Conservation (phyloP, 2,888 invertebrate species). For the Rotaria magnacalcarata region DNA sequence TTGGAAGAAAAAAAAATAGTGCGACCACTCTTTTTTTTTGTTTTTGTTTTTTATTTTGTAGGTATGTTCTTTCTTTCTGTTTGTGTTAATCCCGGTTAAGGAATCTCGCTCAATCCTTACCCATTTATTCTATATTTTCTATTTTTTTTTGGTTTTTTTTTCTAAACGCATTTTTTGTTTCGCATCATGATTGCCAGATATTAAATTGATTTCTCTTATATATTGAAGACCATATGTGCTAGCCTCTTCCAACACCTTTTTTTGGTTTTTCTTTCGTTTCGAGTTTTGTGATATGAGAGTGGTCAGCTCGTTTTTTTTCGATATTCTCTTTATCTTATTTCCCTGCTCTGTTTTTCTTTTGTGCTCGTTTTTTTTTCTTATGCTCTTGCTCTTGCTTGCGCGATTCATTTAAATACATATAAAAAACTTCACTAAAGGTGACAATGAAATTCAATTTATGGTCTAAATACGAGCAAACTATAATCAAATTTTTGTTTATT, state of each 20-base stretch:
- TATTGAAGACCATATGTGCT: slow-evolving; percentile 31
- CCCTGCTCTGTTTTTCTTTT: slow-evolving; percentile 23
- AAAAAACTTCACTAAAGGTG: slow-evolving; percentile 1
- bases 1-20: background rate
- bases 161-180: slow-evolving; percentile 29
- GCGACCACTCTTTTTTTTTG: background rate
- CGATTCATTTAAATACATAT: slow-evolving; percentile 20
- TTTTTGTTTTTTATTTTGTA: background rate
- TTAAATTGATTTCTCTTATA: slow-evolving; percentile 26
- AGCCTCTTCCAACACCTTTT: slow-evolving; percentile 29
- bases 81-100: slow-evolving; percentile 29
- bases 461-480: no score
- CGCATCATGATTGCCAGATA: slow-evolving; percentile 31
- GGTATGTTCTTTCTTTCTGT: background rate
- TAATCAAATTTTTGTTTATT: no score
- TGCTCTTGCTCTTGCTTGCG: slow-evolving; percentile 31
- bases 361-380: slow-evolving; percentile 8
- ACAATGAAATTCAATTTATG: background rate
- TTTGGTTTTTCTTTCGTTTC: slow-evolving; percentile 9
- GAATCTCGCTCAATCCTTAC: slow-evolving; percentile 31
- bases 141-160: slow-evolving; percentile 30
- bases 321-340: slow-evolving; percentile 31
- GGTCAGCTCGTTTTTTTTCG: slow-evolving; percentile 26
- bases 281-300: slow-evolving; percentile 31
- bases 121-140: slow-evolving; percentile 29